Percentiles rank a stretch among this genome's conserved stretches.
Conservation (phyloP, 2,888 invertebrate genomes). For the Apoda limacodes region DNA sequence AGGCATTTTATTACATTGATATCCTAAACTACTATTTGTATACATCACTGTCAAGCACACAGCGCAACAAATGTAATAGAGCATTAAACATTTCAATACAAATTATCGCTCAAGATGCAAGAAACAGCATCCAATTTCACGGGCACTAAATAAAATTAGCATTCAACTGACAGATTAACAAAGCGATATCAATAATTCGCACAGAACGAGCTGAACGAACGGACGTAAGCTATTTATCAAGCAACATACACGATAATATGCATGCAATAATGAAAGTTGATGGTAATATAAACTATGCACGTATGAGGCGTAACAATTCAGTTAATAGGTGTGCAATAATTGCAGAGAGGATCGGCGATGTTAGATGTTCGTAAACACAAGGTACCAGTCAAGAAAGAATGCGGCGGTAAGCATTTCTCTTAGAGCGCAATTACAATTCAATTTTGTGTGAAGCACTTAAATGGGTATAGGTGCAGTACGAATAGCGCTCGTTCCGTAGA, state of each 20-base stretch:
- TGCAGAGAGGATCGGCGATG: conserved; percentile 27
- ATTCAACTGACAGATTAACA: conserved; percentile 53
- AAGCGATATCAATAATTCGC: conserved; percentile 62
- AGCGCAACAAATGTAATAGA: no score
- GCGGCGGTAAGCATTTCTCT: conserved; percentile 45
- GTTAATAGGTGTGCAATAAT: conserved; percentile 60
- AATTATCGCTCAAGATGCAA: no score
- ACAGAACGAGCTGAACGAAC: conserved; percentile 46
- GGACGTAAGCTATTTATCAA: conserved; percentile 44
- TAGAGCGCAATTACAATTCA: conserved; percentile 54
- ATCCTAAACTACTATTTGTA: no score
- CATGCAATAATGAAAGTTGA: conserved; percentile 34
- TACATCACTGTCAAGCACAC: no score
- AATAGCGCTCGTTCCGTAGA: conserved; percentile 23
- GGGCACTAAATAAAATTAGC: conserved; percentile 66
- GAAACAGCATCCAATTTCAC: conserved; percentile 54
- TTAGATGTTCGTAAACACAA: conserved; percentile 28
- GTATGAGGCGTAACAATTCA: conserved; percentile 37
- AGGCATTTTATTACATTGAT: conserved; percentile 39
- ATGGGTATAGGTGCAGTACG: conserved; percentile 18
- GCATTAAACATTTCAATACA: no score
- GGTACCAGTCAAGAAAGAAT: conserved; percentile 44
- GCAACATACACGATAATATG: conserved; percentile 31
- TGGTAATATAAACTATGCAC: conserved; percentile 36
- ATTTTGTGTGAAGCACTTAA: conserved; percentile 45